Percentiles rank a stretch among this genome's conserved stretches.
Conservation (phyloP, 1,140 invertebrate genomes). For the Archegozetes longisetosus region DNA sequence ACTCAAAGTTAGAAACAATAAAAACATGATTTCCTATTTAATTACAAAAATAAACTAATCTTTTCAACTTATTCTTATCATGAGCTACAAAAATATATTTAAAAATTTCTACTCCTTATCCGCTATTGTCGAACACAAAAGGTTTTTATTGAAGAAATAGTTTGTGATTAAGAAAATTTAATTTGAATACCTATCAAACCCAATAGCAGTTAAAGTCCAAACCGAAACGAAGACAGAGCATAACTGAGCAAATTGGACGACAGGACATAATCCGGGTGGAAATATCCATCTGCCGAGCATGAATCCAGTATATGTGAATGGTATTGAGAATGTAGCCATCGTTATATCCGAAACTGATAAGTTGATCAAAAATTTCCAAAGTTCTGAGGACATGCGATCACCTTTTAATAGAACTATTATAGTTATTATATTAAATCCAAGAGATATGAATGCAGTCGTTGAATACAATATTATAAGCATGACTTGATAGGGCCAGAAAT, state of each 20-base stretch:
- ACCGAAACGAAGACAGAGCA: constrained; percentile 30
- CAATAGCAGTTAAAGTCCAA: constrained; percentile 31
- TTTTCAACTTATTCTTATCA: too few relatives aligned
- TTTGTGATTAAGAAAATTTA: too few relatives aligned
- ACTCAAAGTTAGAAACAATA: too few relatives aligned
- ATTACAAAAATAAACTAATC: too few relatives aligned
- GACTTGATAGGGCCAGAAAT: constrained; percentile 21
- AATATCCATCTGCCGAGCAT: constrained; percentile 32
- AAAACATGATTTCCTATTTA: too few relatives aligned
- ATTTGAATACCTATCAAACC: constrained; percentile 33
- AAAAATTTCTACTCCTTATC: too few relatives aligned
- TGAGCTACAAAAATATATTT: too few relatives aligned
- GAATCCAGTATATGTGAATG: constrained; percentile 33
- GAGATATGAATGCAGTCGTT: constrained; percentile 26
- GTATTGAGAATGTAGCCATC: constrained; percentile 33
- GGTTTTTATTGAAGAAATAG: too few relatives aligned
- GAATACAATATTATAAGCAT: constrained; percentile 29
- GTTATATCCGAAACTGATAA: constrained; percentile 30
- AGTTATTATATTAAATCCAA: constrained; percentile 28
- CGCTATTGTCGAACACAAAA: too few relatives aligned
- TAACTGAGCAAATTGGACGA: constrained; percentile 31
- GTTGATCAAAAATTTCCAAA: constrained; percentile 31
- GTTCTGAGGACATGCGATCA: constrained; percentile 26
- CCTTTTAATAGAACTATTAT: constrained; percentile 28
- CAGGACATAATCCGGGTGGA: constrained; percentile 27